phyloP scores from a whole-genome alignment of 2,797 vertebrate genomes.

The Peromyscus aztecus region DNA sequence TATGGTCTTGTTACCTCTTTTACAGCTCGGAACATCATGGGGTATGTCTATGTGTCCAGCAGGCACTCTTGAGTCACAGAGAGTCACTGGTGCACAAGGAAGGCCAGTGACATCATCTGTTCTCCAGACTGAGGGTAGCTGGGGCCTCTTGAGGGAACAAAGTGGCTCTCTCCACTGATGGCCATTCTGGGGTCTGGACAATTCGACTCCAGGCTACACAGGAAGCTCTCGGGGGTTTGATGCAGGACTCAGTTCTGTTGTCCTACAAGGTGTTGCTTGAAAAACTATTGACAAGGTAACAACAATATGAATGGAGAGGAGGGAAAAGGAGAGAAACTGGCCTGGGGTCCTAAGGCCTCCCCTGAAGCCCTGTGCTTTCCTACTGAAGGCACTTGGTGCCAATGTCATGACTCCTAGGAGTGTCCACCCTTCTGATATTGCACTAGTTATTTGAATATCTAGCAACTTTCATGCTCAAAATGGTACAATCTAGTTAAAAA shows the following conservation, averaged over 20 bases:
- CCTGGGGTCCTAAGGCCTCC: rapidly evolving
- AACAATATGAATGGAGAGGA: background rate
- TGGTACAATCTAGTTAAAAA: background rate
- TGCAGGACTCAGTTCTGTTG: background rate
- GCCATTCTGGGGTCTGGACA: background rate
- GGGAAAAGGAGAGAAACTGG: background rate
- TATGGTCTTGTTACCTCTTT: background rate
- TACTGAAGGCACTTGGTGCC: background rate
- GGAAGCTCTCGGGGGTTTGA: no score
- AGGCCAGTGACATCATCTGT: background rate
- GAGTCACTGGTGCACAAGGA: no score
- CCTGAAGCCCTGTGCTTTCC: no score
- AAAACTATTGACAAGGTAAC: background rate
- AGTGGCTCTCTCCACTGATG: background rate
- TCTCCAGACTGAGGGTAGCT: background rate
- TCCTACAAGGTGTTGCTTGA: background rate
- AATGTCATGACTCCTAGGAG: background rate
- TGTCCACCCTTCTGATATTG: background rate
- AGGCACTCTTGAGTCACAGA: background rate
- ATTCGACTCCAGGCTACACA: no score
- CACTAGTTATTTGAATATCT: background rate
- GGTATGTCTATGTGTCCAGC: background rate
- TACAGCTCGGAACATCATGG: background rate
- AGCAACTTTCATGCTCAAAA: background rate
- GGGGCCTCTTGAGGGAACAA: no score